A percentile compares a stretch with the other conserved stretches of the same genome.
Conservation (phyloP, 2,797 vertebrate species). For the Sebastes iracundus region DNA sequence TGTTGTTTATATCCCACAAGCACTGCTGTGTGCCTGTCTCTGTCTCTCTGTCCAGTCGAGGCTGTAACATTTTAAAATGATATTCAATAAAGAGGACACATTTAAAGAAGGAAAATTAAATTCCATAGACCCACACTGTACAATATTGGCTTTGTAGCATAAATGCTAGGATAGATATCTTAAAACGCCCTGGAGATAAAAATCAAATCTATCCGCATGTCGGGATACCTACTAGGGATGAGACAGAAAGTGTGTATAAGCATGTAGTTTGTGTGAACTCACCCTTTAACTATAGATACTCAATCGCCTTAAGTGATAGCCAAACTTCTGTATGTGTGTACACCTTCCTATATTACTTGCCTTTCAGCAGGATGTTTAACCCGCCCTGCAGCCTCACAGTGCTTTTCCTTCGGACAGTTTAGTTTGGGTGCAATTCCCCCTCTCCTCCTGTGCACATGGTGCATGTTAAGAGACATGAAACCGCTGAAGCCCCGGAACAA, state of each 20-base stretch:
- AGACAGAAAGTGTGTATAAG: neutral
- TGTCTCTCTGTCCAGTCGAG: neutral
- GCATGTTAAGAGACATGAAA: slow-evolving; percentile 70
- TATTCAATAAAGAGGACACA: neutral
- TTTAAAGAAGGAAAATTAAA: neutral
- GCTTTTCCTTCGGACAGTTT: neutral
- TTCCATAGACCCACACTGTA: neutral
- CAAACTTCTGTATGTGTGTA: neutral
- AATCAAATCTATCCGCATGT: neutral
- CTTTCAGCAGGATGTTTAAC: slow-evolving; percentile 33
- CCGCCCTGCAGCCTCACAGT: neutral
- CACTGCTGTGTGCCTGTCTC: no score
- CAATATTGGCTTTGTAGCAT: neutral
- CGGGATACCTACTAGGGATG: neutral
- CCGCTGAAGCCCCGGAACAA: slow-evolving; percentile 62
- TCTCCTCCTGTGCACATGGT: slow-evolving; percentile 56
- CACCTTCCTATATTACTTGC: neutral
- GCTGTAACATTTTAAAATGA: neutral
- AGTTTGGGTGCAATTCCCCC: neutral
- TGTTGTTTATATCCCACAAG: no score
- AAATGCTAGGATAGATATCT: neutral
- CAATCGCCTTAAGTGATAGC: neutral
- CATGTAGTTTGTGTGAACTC: neutral
- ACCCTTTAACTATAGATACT: neutral
- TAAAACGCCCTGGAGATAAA: neutral